Evolutionary conservation across 2,888 invertebrate genomes (phyloP).

Genomic region (Podabrus alpinus): DNA sequence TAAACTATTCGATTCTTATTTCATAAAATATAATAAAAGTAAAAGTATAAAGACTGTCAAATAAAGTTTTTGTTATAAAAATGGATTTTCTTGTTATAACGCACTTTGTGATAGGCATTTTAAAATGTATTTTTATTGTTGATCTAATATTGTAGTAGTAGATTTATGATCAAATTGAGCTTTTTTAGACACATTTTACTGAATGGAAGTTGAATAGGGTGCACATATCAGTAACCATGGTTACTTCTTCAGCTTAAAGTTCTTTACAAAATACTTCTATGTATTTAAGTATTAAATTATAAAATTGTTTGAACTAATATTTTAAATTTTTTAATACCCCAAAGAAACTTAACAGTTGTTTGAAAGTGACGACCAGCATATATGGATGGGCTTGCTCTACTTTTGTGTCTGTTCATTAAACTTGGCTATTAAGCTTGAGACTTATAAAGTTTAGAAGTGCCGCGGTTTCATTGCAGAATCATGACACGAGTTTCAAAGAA

Average conservation of each 20-base stretch:
- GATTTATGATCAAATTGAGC: conserved; percentile 15
- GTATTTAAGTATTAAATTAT: not conserved
- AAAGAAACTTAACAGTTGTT: not conserved
- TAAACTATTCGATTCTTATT: not conserved
- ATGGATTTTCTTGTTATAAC: not conserved
- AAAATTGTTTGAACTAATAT: not conserved
- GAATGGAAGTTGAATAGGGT: not conserved
- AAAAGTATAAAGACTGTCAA: not conserved
- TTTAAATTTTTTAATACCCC: not conserved
- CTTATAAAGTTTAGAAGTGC: conserved; percentile 26
- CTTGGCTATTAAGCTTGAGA: conserved; percentile 27
- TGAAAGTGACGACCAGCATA: conserved; percentile 17
- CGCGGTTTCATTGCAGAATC: conserved; percentile 29
- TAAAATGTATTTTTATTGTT: not conserved
- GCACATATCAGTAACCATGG: not conserved
- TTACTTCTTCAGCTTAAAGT: not conserved
- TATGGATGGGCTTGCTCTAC: conserved; percentile 13
- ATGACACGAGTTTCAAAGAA: conserved; percentile 26
- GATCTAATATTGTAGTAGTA: not conserved
- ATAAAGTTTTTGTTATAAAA: not conserved
- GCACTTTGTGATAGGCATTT: not conserved
- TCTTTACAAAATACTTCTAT: not conserved
- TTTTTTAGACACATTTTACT: conserved; percentile 9
- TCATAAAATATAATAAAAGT: not conserved
- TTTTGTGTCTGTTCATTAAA: conserved; percentile 22